Conservation (phyloP, 1,140 invertebrate species). For the Ostrea edulis region DNA sequence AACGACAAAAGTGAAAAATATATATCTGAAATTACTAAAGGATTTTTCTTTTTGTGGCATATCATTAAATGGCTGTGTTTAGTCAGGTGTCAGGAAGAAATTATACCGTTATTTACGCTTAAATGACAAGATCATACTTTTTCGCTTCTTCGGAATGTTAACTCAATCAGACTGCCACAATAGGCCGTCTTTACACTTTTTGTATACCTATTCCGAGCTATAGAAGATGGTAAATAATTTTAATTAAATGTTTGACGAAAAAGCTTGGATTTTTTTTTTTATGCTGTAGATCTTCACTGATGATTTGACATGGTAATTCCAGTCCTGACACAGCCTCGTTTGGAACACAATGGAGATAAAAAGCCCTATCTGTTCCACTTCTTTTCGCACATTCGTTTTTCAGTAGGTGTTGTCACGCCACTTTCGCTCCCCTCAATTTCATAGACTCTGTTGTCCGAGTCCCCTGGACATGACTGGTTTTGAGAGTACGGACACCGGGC, state of each 20-base stretch:
- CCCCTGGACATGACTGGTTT: not conserved
- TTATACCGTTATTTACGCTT: not conserved
- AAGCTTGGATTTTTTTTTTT: not conserved
- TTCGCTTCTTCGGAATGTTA: not conserved
- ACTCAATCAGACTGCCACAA: not conserved
- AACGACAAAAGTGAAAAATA: conserved; percentile 32
- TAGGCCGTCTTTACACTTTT: not conserved
- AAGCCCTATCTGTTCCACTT: not conserved
- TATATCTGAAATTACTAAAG: conserved; percentile 3
- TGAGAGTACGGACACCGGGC: not conserved
- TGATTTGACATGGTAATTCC: not conserved
- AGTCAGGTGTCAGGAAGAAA: not conserved
- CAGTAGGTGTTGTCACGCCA: conserved; percentile 4
- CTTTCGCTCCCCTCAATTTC: not conserved
- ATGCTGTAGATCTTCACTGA: not conserved
- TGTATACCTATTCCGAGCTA: not conserved
- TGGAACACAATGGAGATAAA: not conserved
- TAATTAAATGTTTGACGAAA: conserved; percentile 14
- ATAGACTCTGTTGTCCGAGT: not conserved
- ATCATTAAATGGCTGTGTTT: conserved; percentile 19
- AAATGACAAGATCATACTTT: conserved; percentile 20
- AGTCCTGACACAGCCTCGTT: not conserved
- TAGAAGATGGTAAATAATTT: conserved; percentile 20
- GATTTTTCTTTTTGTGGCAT: conserved; percentile 20
- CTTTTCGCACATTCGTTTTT: not conserved